Conservation (phyloP, 2,888 invertebrate genomes). For the Eupithecia dodoneata region DNA sequence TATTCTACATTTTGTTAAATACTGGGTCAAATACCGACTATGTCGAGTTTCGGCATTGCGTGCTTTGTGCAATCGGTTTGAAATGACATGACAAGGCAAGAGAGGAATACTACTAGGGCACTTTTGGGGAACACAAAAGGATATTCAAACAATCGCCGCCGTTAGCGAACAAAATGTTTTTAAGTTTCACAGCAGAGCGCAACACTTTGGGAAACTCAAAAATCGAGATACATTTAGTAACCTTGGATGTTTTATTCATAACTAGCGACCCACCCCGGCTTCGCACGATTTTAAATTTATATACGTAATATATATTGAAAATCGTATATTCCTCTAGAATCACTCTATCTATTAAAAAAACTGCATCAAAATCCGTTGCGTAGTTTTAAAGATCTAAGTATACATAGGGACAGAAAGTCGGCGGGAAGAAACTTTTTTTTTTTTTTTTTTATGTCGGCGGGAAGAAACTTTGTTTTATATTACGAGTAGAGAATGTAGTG, state of each 20-base stretch:
- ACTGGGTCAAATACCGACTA: not conserved
- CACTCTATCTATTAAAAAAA: too few relatives aligned
- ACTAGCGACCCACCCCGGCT: too few relatives aligned
- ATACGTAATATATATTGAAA: too few relatives aligned
- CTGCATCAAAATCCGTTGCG: too few relatives aligned
- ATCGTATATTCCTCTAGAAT: too few relatives aligned
- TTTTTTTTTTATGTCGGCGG: too few relatives aligned
- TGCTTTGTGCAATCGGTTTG: not conserved
- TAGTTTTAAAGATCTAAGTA: too few relatives aligned
- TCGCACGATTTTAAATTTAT: too few relatives aligned
- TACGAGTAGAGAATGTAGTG: too few relatives aligned
- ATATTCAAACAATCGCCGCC: not conserved
- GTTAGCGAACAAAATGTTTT: not conserved
- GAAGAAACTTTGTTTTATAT: too few relatives aligned
- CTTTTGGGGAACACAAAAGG: not conserved
- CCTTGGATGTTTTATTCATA: not conserved
- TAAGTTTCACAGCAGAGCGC: not conserved
- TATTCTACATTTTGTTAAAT: not conserved
- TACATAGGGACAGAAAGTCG: too few relatives aligned
- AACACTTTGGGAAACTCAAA: not conserved
- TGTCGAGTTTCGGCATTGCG: not conserved
- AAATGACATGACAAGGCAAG: not conserved
- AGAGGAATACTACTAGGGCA: not conserved
- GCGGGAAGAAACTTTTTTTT: too few relatives aligned
- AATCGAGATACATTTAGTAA: not conserved